These are phyloP conservation scores for Drosophila suboccidentalis DNA, from an alignment of 2,888 invertebrate species.

Conservation along the genomic window DNA sequence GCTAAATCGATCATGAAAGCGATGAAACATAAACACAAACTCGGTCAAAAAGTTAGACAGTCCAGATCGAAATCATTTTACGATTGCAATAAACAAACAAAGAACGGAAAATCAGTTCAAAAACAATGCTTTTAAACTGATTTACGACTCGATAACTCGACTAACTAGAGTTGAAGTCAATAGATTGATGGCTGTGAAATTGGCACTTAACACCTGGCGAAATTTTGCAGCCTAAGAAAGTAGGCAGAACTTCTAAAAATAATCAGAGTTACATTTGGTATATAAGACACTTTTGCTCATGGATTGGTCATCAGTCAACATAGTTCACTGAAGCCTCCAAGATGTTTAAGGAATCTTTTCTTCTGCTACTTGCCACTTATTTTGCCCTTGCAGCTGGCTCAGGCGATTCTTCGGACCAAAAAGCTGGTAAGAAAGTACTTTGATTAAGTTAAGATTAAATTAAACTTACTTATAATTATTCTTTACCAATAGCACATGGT, in stretches of 20 bases:
- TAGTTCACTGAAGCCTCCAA: constrained; percentile 25
- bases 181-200: constrained; percentile 45
- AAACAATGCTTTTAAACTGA: constrained; percentile 50
- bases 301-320: constrained; percentile 49
- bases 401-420: not conserved
- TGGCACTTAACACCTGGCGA: constrained; percentile 29
- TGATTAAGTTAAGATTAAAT: not conserved
- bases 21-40: constrained; percentile 47
- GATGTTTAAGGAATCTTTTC: constrained; percentile 39
- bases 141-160: constrained; percentile 65
- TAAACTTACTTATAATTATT: not conserved
- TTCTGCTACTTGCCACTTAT: constrained; percentile 26
- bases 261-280: constrained; percentile 19
- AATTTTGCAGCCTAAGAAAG: constrained; percentile 22
- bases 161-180: constrained; percentile 22
- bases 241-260: not conserved
- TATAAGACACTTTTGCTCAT: constrained; percentile 42
- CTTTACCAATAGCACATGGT: not conserved
- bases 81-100: constrained; percentile 74
- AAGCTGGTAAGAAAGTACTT: constrained; percentile 17
- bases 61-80: constrained; percentile 52
- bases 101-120: constrained; percentile 1
- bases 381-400: constrained; percentile 10
- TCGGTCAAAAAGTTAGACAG: constrained; percentile 37
- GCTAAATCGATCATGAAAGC: constrained; percentile 70